Conservation (phyloP, 2,113 vertebrate species). For the Salvelinus namaycush region DNA sequence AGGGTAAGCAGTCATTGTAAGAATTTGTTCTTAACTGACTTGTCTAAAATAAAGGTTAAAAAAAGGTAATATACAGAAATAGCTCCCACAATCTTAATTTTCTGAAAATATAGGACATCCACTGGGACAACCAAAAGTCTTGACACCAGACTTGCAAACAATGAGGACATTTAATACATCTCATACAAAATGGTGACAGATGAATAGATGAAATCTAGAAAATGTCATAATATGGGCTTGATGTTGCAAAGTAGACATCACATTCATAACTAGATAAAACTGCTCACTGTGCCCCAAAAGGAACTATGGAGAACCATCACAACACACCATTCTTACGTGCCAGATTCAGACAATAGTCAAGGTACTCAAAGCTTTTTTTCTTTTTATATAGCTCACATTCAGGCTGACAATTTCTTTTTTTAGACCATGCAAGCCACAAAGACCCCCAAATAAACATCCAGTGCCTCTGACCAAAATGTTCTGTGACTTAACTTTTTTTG, state of each 20-base stretch:
- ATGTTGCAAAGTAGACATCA: neutral
- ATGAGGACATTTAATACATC: conserved; percentile 58
- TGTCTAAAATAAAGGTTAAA: too few species aligned
- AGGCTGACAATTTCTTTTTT: neutral
- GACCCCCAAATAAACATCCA: too few species aligned
- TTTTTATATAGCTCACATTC: neutral
- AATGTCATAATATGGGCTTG: conserved; percentile 6
- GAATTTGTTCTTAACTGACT: too few species aligned
- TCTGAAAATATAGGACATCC: conserved; percentile 1
- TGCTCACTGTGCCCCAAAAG: neutral
- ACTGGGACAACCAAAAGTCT: neutral
- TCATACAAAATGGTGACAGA: conserved; percentile 53
- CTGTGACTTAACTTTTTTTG: neutral
- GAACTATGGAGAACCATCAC: neutral
- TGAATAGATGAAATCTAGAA: conserved; percentile 32
- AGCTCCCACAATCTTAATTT: neutral
- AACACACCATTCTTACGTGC: neutral
- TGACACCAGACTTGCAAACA: conserved; percentile 43
- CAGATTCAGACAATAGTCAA: too few species aligned
- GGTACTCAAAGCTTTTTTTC: too few species aligned
- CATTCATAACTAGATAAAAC: neutral
- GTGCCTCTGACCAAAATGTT: too few species aligned
- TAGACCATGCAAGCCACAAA: too few species aligned
- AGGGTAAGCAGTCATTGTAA: too few species aligned
- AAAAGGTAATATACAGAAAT: conserved; percentile 22